Percentiles rank a stretch among this genome's conserved stretches.
Evolutionary conservation across 2,113 vertebrate genomes (phyloP).

Genomic region (human): DNA sequence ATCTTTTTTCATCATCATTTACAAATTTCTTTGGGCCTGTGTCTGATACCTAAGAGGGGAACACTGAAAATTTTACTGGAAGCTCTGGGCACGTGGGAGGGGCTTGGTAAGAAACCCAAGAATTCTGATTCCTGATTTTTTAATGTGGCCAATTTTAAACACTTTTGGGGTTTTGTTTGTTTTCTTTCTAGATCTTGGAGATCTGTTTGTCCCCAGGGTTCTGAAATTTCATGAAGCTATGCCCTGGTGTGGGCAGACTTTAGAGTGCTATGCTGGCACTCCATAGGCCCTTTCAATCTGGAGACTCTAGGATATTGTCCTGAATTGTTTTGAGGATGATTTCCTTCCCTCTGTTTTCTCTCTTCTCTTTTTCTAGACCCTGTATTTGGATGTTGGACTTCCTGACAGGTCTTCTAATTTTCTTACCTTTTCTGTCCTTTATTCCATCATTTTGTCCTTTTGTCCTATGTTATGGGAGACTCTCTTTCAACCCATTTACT

Average conservation of each 20-base stretch:
- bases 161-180: background rate
- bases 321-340: slow-evolving; percentile 1
- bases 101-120: background rate
- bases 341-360: background rate
- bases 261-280: background rate
- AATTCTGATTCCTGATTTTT: slow-evolving; percentile 34
- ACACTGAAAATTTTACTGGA: background rate
- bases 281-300: background rate
- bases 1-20: background rate
- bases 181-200: slow-evolving; percentile 25
- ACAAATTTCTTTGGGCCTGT: slow-evolving; percentile 17
- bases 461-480: background rate
- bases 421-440: background rate
- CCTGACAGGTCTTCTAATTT: background rate
- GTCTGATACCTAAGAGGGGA: background rate
- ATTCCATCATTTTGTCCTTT: background rate
- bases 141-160: background rate
- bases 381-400: slow-evolving; percentile 11
- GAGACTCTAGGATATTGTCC: background rate
- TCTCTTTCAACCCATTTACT: background rate
- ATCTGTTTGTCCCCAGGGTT: background rate
- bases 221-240: slow-evolving; percentile 30
- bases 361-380: background rate
- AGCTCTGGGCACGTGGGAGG: background rate
- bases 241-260: background rate